phyloP scores from a whole-genome alignment of 2,888 invertebrate genomes.

The Eurois occulta region DNA sequence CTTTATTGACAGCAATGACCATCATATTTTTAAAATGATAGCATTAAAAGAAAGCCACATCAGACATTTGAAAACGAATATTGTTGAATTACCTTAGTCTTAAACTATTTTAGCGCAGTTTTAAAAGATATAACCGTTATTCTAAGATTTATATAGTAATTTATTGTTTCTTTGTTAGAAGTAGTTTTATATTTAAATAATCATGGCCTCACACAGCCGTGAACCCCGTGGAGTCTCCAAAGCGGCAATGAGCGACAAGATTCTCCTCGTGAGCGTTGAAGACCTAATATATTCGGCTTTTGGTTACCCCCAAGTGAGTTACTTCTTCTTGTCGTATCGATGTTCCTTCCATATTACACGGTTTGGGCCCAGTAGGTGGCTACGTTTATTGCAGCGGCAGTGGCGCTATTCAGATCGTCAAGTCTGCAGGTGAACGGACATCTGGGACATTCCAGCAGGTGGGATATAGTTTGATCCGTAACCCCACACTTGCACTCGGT shows the following conservation, averaged over 20 bases:
- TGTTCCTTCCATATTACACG: no score
- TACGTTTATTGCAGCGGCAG: no score
- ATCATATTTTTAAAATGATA: background rate
- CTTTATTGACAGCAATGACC: background rate
- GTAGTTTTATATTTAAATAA: background rate
- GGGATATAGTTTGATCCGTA: no score
- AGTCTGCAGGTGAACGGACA: no score
- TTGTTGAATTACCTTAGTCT: background rate
- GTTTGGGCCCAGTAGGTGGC: no score
- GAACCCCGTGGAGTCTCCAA: no score
- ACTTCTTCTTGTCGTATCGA: no score
- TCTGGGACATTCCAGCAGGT: no score
- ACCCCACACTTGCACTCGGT: no score
- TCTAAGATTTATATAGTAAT: slow-evolving; percentile 2
- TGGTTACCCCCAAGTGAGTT: background rate
- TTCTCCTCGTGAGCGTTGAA: background rate
- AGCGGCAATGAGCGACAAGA: background rate
- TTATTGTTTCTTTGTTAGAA: slow-evolving; percentile 8
- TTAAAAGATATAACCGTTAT: background rate
- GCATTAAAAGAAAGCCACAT: background rate
- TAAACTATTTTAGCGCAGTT: background rate
- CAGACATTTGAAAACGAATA: background rate
- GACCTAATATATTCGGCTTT: background rate
- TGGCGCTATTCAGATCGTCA: no score
- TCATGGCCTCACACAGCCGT: background rate